Conservation (phyloP, 2,888 invertebrate genomes). For the Sphecodes monilicornis region DNA sequence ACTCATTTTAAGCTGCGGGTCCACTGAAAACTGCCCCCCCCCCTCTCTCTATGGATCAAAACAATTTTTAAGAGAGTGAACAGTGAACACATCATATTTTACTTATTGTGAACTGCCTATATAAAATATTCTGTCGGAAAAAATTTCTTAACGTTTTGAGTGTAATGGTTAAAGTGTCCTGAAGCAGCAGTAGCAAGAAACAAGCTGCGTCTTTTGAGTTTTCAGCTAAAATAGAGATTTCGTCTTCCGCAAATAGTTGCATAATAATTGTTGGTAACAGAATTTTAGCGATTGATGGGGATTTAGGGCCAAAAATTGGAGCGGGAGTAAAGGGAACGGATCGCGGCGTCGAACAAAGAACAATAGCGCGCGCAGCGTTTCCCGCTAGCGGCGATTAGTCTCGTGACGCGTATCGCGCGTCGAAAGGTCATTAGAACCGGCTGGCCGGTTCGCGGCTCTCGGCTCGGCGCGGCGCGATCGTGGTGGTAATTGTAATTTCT, state of each 20-base stretch:
- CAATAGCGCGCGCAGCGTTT: constrained; percentile 53
- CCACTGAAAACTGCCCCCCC: too few relatives aligned
- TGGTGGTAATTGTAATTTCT: constrained; percentile 68
- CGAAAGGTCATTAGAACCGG: constrained; percentile 73
- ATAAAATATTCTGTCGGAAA: too few relatives aligned
- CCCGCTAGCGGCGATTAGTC: constrained; percentile 66
- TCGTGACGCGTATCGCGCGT: constrained; percentile 66
- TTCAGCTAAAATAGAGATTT: neutral
- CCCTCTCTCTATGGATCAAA: too few relatives aligned
- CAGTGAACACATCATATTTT: too few relatives aligned
- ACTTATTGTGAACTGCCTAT: too few relatives aligned
- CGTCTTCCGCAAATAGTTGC: neutral
- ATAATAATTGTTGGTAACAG: neutral
- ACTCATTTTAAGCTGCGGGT: neutral
- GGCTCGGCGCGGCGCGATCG: constrained; percentile 45
- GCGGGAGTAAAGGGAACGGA: neutral
- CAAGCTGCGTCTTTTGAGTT: too few relatives aligned
- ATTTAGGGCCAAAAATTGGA: neutral
- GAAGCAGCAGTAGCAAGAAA: too few relatives aligned
- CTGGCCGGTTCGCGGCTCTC: constrained; percentile 43
- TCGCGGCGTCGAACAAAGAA: constrained; percentile 38
- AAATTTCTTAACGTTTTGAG: too few relatives aligned
- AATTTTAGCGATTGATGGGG: neutral
- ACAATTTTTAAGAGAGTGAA: too few relatives aligned
- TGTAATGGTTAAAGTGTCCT: neutral